phyloP scores from a whole-genome alignment of 2,797 vertebrate genomes.

The Mionectes olivaceus region DNA sequence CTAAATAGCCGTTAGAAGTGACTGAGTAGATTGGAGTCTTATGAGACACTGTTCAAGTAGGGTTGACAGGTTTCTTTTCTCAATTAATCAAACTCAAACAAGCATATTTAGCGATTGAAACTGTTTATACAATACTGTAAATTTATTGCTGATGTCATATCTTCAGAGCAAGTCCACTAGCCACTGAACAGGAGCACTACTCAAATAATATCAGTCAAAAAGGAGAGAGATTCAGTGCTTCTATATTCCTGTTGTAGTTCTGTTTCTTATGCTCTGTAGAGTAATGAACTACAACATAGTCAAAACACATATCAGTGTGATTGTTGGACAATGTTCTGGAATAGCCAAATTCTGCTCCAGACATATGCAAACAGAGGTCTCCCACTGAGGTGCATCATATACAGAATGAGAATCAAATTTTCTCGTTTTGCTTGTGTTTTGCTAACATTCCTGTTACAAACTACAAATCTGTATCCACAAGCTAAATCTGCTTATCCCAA shows the following conservation, averaged over 20 bases:
- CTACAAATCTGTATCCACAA: background rate
- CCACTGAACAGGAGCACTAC: background rate
- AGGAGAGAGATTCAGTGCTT: background rate
- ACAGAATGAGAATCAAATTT: background rate
- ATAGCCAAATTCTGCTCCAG: background rate
- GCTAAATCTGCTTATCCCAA: background rate
- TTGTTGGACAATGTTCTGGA: background rate
- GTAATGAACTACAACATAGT: background rate
- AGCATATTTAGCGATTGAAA: background rate
- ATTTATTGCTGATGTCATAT: background rate
- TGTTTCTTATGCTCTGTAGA: background rate
- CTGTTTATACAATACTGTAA: background rate
- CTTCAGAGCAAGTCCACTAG: background rate
- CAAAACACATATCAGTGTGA: accelerated
- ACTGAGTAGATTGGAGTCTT: background rate
- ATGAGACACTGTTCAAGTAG: background rate
- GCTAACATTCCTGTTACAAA: background rate
- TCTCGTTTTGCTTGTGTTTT: background rate
- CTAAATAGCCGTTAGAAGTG: background rate
- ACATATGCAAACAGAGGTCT: accelerated
- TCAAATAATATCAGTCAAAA: background rate
- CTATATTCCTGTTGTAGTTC: background rate
- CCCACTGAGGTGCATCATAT: background rate
- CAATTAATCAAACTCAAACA: background rate
- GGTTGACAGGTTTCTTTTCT: background rate